Evolutionary conservation across 2,113 vertebrate species (phyloP).

Genomic region (Hylia prasina): DNA sequence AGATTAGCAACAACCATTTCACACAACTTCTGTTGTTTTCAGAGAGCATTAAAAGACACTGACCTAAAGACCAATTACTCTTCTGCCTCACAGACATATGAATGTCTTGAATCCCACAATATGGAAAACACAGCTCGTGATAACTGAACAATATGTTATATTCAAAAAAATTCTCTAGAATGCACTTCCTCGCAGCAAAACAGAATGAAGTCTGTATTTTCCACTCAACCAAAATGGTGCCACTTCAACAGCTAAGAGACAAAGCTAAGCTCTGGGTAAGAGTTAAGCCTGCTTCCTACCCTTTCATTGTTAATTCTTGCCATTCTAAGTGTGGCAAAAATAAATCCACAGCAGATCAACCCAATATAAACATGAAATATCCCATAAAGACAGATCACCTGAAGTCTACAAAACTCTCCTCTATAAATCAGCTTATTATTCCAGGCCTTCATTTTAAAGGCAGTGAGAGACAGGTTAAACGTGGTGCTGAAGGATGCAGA

Average conservation of each 20-base stretch:
- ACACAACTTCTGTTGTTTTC: not conserved
- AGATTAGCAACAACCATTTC: constrained; percentile 21
- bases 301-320: not conserved
- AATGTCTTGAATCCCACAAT: not conserved
- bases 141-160: not conserved
- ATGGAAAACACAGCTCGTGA: not conserved
- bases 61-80: constrained; percentile 16
- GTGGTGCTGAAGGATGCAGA: not conserved
- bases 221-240: not conserved
- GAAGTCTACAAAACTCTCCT: not conserved
- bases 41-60: not conserved
- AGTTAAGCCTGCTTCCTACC: not conserved
- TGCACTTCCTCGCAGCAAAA: not conserved
- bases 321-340: not conserved
- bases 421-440: not conserved
- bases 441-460: not conserved
- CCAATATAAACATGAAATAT: not conserved
- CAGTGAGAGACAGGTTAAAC: not conserved
- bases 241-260: not conserved
- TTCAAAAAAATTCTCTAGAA: not conserved
- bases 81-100: not conserved
- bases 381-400: not conserved
- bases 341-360: not conserved
- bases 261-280: not conserved
- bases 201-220: not conserved